phyloP scores from a whole-genome alignment of 2,113 vertebrate genomes.

The Meriones unguiculatus region DNA sequence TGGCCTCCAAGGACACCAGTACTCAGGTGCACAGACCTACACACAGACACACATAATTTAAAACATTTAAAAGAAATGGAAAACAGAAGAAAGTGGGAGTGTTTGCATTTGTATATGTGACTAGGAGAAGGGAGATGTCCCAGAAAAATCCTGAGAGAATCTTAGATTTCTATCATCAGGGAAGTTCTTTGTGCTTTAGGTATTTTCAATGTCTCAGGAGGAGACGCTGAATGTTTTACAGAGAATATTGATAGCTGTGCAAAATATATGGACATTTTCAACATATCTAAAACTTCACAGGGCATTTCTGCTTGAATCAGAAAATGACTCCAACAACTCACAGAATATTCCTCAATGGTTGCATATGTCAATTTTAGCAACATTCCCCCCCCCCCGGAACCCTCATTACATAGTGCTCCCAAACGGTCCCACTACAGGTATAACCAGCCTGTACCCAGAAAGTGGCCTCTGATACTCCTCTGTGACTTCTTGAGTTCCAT shows the following conservation, averaged over 20 bases:
- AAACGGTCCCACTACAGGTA: background rate
- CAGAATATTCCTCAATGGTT: background rate
- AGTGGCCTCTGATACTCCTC: background rate
- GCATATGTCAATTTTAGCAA: constrained; percentile 46
- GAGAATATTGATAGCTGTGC: background rate
- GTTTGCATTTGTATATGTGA: background rate
- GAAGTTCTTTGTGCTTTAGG: background rate
- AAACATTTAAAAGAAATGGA: background rate
- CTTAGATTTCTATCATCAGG: background rate
- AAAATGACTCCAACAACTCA: constrained; percentile 7
- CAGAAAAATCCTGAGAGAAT: background rate
- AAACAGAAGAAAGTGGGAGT: background rate
- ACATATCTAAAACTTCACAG: constrained; percentile 9
- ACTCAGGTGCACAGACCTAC: background rate
- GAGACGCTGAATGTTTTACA: background rate
- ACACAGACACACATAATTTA: background rate
- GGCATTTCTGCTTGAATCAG: constrained; percentile 9
- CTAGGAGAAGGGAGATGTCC: background rate
- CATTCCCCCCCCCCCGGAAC: background rate
- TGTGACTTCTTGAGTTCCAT: background rate
- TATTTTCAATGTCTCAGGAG: background rate
- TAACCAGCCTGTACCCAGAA: background rate
- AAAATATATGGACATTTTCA: background rate
- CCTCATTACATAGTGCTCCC: background rate
- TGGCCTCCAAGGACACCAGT: background rate